Evolutionary conservation across 1,140 invertebrate genomes (phyloP), one percentile per base, ranked within the genome.

Genomic region (Nasonia giraulti): DNA sequence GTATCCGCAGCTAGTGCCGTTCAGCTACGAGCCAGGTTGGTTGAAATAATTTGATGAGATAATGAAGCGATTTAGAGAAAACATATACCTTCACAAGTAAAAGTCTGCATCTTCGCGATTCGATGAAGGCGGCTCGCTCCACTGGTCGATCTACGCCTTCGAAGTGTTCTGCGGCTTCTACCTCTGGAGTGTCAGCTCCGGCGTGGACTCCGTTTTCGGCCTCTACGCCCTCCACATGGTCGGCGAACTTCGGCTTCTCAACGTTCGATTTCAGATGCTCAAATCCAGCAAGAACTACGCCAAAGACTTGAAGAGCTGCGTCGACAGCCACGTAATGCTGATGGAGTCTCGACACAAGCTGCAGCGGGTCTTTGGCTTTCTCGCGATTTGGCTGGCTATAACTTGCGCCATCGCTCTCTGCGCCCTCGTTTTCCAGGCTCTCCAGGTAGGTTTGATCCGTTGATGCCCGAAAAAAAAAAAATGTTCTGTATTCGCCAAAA

Each of bases 201-300:
- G 89, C 2, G 86, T 87, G 3, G 90, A 90, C 37, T 83, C 87
- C 5, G 33, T 87, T 7, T 90, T 89, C 77, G 86, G 86, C 10
- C 80, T 88, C 20, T 86, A 87, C 14, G 44, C 87, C 33, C 88
- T 88, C 71, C 90, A 89, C 80, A 88, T 90, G 17, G 37, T 76
- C 8, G 86, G 81, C 33, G 80, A 87, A 84, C 75, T 66, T 76
- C 80, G 44, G 44, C 87, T 33, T 74, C 85, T 77, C 80, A 80
- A n/a, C 7, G 1, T 5, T 6, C n/a, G 31, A 23, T 76, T 50
- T 23, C 5, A n/a, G n/a, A 37, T n/a, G 3, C 17, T 76, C 1
- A 50, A 50, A 8, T 76, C 33, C 2, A 17, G 31, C 27, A 23
- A 74, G 11, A 76, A 76, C 20, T 76, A 50, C 40, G 20, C 20